Evolutionary conservation across 2,888 invertebrate genomes (phyloP).

Genomic region (Andrena hattorfiana): DNA sequence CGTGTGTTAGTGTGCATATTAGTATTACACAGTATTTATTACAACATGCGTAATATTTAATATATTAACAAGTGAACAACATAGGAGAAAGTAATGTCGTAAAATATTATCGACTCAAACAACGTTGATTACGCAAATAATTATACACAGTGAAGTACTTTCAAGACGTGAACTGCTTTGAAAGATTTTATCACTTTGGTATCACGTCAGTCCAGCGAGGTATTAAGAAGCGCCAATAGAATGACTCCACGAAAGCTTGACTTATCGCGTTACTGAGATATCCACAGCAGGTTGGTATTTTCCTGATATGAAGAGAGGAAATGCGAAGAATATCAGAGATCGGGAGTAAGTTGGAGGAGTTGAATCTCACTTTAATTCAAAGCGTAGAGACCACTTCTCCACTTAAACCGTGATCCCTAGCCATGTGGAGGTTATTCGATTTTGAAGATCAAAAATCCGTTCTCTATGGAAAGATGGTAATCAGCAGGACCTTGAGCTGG

Average conservation of each 20-base stretch:
- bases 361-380: constrained; percentile 89
- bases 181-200: constrained; percentile 36
- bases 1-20: too few species aligned
- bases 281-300: constrained; percentile 10
- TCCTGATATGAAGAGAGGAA: constrained; percentile 17
- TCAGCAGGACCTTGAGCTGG: constrained; percentile 87
- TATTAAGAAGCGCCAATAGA: constrained; percentile 46
- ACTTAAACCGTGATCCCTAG: constrained; percentile 86
- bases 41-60: not conserved
- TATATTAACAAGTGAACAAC: not conserved
- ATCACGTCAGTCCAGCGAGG: constrained; percentile 25
- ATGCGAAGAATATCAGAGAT: constrained; percentile 52
- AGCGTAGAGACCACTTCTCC: constrained; percentile 89
- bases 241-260: constrained; percentile 31
- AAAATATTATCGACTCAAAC: not conserved
- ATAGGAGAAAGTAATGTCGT: not conserved
- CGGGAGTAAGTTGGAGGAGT: constrained; percentile 91
- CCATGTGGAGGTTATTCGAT: not conserved
- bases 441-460: constrained; percentile 8
- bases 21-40: not conserved
- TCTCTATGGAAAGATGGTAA: constrained; percentile 56
- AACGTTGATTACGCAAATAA: constrained; percentile 8
- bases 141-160: constrained; percentile 9
- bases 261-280: constrained; percentile 37
- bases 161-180: constrained; percentile 18